Base-by-base conservation (phyloP, 2,113 vertebrate species). In the Microcebus murinus region DNA sequence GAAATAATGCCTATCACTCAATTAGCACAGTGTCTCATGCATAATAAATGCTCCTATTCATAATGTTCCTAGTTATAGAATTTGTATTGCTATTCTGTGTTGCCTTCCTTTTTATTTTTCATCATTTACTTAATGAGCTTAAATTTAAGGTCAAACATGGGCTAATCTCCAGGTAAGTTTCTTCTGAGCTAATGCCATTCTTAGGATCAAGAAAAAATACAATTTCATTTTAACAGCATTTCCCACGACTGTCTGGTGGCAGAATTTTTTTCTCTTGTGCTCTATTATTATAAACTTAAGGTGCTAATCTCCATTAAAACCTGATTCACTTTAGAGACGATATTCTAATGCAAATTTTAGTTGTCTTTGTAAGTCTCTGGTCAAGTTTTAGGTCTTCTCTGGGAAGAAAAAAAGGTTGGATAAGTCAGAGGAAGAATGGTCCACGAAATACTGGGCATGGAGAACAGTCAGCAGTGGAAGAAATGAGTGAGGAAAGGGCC, bases 181-280 rank as follows among this genome's bases (percentile, higher is more conserved):
- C 21, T 91, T 68, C 31, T 2, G 45, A 17, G 6, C n/a, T 70
- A 67, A 73, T 48, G 25, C 18, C 61, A 87, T 91, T 91, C 25
- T 86, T 68, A 68, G 17, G 11, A 48, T 86, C 57, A 80, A 80
- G 39, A 93, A 61, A 63, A 95, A 89, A 52, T 86, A 10, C 27
- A 57, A 65, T 68, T 81, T 88, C 36, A 45, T 80, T 77, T 67
- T 71, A 57, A 65, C 12, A 84, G 39, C 27, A 17, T 81, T 84
- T 90, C 71, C 67, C 39, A 55, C 34, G 36, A 86, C 48, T 68
- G 23, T 29, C 48, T 36, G 25, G 89, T 52, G 39, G 11, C 29
- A 81, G 14, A 55, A 50, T 11, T 74, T 8, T 65, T 65, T 94
- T 87, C 59, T 27, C 65, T 87, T 87, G 45, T 23, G 14, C 48